These are phyloP conservation scores for Thunnus thynnus DNA, from an alignment of 2,113 vertebrate species.

Conservation along the genomic window DNA sequence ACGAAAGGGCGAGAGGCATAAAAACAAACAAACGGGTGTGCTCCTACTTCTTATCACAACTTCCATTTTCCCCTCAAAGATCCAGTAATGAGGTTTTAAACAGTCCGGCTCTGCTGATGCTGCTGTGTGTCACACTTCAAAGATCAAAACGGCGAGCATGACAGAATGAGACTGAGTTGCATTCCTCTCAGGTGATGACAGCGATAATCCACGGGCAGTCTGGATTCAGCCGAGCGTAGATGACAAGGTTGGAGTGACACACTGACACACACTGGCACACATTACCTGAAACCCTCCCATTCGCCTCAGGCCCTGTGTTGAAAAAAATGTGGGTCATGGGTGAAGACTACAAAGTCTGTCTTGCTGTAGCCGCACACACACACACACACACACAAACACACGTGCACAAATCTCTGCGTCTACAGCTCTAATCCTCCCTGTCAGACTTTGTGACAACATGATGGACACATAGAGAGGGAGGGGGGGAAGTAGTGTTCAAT, in stretches of 20 bases:
- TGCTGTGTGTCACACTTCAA: conserved; percentile 25
- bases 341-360: conserved; percentile 54
- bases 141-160: conserved; percentile 57
- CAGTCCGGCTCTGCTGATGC: not conserved
- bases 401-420: conserved; percentile 28
- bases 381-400: not conserved
- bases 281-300: conserved; percentile 63
- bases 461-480: conserved; percentile 63
- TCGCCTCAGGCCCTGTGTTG: conserved; percentile 37
- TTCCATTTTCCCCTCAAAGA: conserved; percentile 15
- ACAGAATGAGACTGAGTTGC: conserved; percentile 53
- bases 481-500: conserved; percentile 44
- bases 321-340: conserved; percentile 59
- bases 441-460: conserved; percentile 67
- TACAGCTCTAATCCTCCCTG: conserved; percentile 66
- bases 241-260: conserved; percentile 67
- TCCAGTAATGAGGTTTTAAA: not conserved
- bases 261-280: conserved; percentile 62
- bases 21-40: conserved; percentile 10
- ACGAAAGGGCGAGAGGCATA: not conserved
- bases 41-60: not conserved
- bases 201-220: conserved; percentile 64
- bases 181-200: conserved; percentile 71
- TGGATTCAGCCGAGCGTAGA: conserved; percentile 49
- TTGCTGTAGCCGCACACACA: conserved; percentile 17